A percentile compares a stretch with the other conserved stretches of the same genome.
These are phyloP conservation scores for Halichoeres trimaculatus DNA, from an alignment of 2,113 vertebrate species.

Conservation along the genomic window DNA sequence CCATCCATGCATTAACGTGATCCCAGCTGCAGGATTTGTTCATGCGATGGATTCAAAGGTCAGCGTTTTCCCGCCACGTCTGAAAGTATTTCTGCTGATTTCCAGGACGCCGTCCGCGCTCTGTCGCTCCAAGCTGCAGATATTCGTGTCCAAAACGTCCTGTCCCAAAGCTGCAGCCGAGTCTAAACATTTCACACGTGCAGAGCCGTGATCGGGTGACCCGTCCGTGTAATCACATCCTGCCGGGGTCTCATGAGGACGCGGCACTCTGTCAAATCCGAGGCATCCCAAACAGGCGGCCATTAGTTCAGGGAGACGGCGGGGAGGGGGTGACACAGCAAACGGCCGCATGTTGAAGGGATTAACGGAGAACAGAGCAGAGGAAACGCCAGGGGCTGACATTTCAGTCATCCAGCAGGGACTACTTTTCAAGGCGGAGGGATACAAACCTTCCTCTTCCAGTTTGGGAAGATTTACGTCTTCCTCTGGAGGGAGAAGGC, in stretches of 20 bases:
- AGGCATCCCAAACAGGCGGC: constrained; percentile 55
- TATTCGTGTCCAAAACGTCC: too few species aligned
- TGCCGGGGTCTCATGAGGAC: constrained; percentile 53
- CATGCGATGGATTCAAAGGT: too few species aligned
- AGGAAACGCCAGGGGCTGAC: constrained; percentile 1
- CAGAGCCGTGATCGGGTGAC: neutral
- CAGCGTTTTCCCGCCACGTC: too few species aligned
- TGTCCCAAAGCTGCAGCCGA: too few species aligned
- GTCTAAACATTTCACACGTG: neutral
- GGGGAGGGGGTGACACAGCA: constrained; percentile 23
- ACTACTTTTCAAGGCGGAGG: constrained; percentile 21
- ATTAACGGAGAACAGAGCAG: constrained; percentile 48
- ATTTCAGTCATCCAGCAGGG: constrained; percentile 25
- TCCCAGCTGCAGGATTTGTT: too few species aligned
- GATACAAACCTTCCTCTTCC: constrained; percentile 1
- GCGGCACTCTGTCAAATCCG: constrained; percentile 46
- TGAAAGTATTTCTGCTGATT: too few species aligned
- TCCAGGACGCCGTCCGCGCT: too few species aligned
- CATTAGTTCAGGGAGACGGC: constrained; percentile 30
- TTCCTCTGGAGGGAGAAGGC: neutral
- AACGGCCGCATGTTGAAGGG: constrained; percentile 60
- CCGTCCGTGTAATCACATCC: constrained; percentile 9
- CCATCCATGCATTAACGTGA: too few species aligned
- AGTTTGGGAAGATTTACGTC: neutral
- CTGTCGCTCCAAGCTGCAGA: too few species aligned